Evolutionary conservation across 2,888 invertebrate species (phyloP), one percentile per base, ranked within the genome.

Genomic region (Leuctra nigra): DNA sequence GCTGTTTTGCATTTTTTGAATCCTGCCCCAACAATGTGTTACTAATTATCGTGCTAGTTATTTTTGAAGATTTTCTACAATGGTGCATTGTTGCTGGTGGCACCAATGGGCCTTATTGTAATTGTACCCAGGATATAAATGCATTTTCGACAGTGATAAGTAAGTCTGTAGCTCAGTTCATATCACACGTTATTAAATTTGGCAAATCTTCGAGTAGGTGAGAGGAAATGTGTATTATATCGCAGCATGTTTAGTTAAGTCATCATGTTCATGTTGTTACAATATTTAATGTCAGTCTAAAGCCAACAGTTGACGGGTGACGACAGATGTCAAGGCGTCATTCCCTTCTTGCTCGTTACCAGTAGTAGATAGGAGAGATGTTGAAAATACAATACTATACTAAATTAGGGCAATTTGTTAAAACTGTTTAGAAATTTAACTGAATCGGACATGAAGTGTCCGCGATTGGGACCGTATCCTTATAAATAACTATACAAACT

Each of bases 131-230:
- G 20, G 24, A n/a, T 20, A 50, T 18, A 41, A n/a, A 50, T 35
- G 50, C 50, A 50, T 50, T 50, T 50, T 44, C n/a, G 18, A 33
- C 33, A 33, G 50, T 50, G 50, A 50, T 50, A 50, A 50, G 22
- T 50, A 41, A 29, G 20, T 41, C 18, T 16, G 41, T n/a, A n/a
- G n/a, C n/a, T n/a, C 41, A 41, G 41, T 41, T 41, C 41, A 41
- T 41, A 41, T 41, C 41, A 41, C 41, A 16, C 18, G 25, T 14
- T 20, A 41, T 22, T 25, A 24, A 47, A 14, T 14, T n/a, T 24
- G 29, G 47, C 47, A 47, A 29, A 47, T 29, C 47, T 25, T 47
- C 39, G 4, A 29, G 39, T 16, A 18, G 39, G 39, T 20, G 20
- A 20, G 4, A 3, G 39, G 14, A 39, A 39, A n/a, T n/a, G 16